A percentile compares a stretch with the other conserved stretches of the same genome.
Conservation (phyloP, 2,888 invertebrate genomes). For the Caenorhabditis virilis region DNA sequence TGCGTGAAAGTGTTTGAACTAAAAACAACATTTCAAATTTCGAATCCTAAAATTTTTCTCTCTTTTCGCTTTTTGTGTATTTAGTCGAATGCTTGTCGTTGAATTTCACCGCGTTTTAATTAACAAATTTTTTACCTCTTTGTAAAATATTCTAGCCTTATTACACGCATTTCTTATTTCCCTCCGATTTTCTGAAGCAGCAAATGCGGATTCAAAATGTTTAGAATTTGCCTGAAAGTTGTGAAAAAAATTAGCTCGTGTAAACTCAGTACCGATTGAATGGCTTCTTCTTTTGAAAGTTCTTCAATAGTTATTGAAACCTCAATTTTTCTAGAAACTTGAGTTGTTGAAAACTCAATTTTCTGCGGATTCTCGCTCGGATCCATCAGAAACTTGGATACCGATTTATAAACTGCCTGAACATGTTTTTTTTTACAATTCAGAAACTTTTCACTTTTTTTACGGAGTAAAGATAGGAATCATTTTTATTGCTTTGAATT, state of each 20-base stretch:
- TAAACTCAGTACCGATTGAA: constrained; percentile 7
- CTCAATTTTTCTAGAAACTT: constrained; percentile 2
- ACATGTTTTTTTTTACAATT: neutral
- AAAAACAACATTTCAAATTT: neutral
- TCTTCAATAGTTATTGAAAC: constrained; percentile 16
- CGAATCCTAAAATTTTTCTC: constrained; percentile 1
- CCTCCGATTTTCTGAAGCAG: constrained; percentile 26
- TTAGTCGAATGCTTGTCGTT: too few species aligned
- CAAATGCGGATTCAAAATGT: constrained; percentile 26
- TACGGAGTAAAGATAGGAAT: constrained; percentile 16
- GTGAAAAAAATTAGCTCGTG: too few species aligned
- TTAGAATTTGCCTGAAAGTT: constrained; percentile 9
- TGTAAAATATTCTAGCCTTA: constrained; percentile 21
- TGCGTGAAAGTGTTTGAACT: neutral
- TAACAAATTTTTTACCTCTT: constrained; percentile 5
- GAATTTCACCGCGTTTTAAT: neutral
- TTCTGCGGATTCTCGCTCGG: constrained; percentile 4
- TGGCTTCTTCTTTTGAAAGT: constrained; percentile 8
- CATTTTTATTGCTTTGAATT: constrained; percentile 17
- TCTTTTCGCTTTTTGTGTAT: neutral
- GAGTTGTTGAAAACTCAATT: constrained; percentile 12
- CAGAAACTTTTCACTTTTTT: neutral
- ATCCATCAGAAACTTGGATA: constrained; percentile 12
- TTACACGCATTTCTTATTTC: constrained; percentile 10
- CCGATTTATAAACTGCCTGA: constrained; percentile 17